Evolutionary conservation across 1,140 invertebrate genomes (phyloP), one percentile per base, ranked within the genome.

Genomic region (Hyphantria cunea): DNA sequence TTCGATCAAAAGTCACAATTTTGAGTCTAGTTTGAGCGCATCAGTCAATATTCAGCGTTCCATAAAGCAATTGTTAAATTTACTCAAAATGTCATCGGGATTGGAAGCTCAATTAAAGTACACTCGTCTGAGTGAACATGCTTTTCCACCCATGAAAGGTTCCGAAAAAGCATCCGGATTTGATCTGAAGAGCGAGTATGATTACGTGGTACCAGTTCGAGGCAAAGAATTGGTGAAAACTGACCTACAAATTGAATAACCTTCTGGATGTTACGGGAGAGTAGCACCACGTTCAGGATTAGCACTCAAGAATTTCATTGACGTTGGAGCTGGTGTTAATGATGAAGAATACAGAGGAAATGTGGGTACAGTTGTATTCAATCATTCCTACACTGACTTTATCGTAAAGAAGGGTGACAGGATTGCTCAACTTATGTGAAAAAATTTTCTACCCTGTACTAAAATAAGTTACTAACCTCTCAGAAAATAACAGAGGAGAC

Each of bases 341-440:
- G 98, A 99, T 91, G 93, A 95, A 85, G 98, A 99, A 82, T 98
- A 98, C 80, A 93, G 98, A 71, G 99, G 98, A 6, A 97, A 98
- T 85, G 91, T 99, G 33, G 97, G 97, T 37, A 96, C 99, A 0
- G 94, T 99, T 10, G 80, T 99, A 2, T 99, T 99, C 85, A 99
- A 99, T 86, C 97, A 98, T 81, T 94, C 95, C 1, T 94, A 97
- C 50, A 82, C 90, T 47, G 94, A 96, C 12, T 99, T 99, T 84
- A 84, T 93, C 78, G 93, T 98, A 0, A 92, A 93, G 45, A 94
- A 93, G 78, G 99, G 99, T 8, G 98, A 99, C 83, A 92, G 98
- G 45, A 95, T 99, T 76, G 99, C 99, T 44, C 99, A 99, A 82
- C 92, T 99, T 99, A 67, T 98, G 97, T 91, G 98, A 99, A 89